Evolutionary conservation across 2,888 invertebrate genomes (phyloP).

Genomic region (Stenolophus ochropezus): DNA sequence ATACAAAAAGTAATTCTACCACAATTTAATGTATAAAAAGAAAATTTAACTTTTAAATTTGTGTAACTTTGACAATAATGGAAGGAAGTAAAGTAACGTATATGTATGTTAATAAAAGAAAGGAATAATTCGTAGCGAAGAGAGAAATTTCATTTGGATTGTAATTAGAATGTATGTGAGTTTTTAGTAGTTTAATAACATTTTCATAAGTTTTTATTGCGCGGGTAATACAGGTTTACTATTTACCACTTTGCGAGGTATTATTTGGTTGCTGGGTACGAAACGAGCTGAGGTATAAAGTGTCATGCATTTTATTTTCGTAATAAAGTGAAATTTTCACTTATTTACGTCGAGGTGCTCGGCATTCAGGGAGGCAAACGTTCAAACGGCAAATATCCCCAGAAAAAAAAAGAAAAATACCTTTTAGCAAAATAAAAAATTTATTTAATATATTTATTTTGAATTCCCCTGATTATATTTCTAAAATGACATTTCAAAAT

Average conservation of each 20-base stretch:
- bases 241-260: constrained; percentile 33
- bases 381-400: not conserved
- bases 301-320: constrained; percentile 49
- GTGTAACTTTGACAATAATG: not conserved
- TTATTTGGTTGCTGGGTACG: constrained; percentile 22
- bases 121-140: not conserved
- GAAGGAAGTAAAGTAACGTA: not conserved
- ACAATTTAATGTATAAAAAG: too few species aligned
- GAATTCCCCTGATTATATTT: too few species aligned
- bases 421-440: not conserved
- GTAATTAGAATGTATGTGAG: constrained; percentile 43
- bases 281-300: constrained; percentile 37
- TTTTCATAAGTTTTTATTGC: constrained; percentile 53
- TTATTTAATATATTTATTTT: too few species aligned
- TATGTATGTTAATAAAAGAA: constrained; percentile 15
- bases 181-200: constrained; percentile 49
- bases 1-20: too few species aligned
- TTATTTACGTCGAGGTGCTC: constrained; percentile 29
- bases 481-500: too few species aligned
- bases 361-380: not conserved
- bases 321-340: constrained; percentile 58
- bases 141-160: constrained; percentile 33
- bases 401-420: not conserved
- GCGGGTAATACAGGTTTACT: constrained; percentile 36
- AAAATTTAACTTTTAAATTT: too few species aligned